Conservation (phyloP, 2,797 vertebrate species). For the Paramormyrops hopkinsi region DNA sequence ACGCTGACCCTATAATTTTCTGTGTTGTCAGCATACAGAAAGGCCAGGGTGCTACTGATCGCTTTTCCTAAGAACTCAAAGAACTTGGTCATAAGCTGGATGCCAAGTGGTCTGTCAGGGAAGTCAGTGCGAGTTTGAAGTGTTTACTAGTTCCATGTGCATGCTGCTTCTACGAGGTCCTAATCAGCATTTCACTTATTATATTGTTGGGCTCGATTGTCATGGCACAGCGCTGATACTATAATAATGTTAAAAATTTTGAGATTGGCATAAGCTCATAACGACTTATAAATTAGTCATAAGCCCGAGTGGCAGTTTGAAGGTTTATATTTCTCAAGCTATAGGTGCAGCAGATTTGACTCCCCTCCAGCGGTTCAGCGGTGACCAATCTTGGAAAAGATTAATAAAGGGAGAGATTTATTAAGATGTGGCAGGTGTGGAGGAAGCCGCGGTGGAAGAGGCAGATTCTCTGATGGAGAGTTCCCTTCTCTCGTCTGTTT, state of each 20-base stretch:
- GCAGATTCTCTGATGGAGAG: background rate
- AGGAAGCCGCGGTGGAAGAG: background rate
- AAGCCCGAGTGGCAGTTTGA: background rate
- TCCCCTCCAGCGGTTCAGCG: conserved; percentile 34
- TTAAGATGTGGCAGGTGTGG: conserved; percentile 57
- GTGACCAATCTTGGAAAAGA: conserved; percentile 57
- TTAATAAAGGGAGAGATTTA: conserved; percentile 77
- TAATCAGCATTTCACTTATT: background rate
- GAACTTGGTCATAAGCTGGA: background rate
- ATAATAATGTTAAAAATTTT: background rate
- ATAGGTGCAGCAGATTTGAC: conserved; percentile 6
- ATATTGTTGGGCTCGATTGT: background rate
- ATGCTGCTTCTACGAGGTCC: background rate
- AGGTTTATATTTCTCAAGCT: conserved; percentile 1
- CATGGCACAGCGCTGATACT: background rate
- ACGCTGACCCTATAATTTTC: conserved; percentile 1
- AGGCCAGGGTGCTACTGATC: background rate
- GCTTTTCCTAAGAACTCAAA: background rate
- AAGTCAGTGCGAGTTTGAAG: background rate
- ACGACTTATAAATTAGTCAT: background rate
- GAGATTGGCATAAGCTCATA: background rate
- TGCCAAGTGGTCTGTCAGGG: background rate
- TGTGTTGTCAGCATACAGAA: background rate
- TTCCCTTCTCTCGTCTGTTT: background rate
- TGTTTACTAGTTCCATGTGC: background rate